These are phyloP conservation scores for Numida meleagris DNA, from an alignment of 2,113 vertebrate genomes.

Conservation along the genomic window DNA sequence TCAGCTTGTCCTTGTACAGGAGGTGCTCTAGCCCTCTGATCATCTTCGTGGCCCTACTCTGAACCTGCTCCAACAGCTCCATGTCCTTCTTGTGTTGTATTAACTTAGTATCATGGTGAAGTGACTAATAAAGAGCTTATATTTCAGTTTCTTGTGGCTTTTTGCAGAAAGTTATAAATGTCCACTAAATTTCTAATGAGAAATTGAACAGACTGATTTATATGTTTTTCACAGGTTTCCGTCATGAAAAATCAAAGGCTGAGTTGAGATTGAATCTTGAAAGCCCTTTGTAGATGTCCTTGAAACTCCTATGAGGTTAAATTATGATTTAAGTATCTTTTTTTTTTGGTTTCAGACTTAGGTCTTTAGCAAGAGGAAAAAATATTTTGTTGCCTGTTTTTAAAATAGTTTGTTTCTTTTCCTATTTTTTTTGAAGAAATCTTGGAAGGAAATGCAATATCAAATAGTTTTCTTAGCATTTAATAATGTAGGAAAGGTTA, in stretches of 20 bases:
- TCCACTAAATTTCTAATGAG: not conserved
- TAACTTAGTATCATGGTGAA: not conserved
- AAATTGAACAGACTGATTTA: not conserved
- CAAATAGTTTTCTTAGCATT: not conserved
- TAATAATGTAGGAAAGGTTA: not conserved
- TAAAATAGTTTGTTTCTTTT: not conserved
- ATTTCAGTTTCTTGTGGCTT: not conserved
- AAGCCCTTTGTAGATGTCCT: not conserved
- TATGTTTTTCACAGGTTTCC: not conserved
- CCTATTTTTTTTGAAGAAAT: not conserved
- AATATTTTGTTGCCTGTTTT: not conserved
- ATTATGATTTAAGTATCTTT: not conserved
- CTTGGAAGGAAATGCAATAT: not conserved
- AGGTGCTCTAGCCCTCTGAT: too few relatives aligned
- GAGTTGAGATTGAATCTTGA: not conserved
- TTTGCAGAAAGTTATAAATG: not conserved
- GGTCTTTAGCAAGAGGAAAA: not conserved
- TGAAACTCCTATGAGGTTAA: not conserved
- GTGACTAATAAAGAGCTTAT: not conserved
- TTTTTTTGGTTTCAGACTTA: not conserved
- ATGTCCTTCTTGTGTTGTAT: not conserved
- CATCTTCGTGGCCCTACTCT: too few relatives aligned
- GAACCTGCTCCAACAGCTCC: too few relatives aligned
- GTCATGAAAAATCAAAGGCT: not conserved
- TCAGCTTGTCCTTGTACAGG: too few relatives aligned